A percentile compares a stretch with the other conserved stretches of the same genome.
These are phyloP conservation scores for Aptenodytes patagonicus DNA, from an alignment of 2,113 vertebrate genomes.

Conservation along the genomic window DNA sequence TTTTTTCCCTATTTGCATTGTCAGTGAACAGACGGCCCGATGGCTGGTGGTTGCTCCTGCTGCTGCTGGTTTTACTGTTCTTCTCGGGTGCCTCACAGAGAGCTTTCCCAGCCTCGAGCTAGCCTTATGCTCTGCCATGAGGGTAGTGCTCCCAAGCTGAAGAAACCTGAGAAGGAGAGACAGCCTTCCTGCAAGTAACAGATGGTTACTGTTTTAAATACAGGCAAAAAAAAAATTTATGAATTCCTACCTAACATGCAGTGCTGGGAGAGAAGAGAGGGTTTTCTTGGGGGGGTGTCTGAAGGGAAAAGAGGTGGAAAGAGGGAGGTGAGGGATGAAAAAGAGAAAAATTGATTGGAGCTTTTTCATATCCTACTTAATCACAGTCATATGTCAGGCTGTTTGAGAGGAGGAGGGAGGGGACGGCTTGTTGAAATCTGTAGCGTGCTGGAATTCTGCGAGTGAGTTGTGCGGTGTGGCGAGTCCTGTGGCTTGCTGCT, in stretches of 20 bases:
- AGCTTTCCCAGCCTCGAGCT: conserved; percentile 6
- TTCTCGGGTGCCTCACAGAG: background rate
- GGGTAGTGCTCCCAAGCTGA: background rate
- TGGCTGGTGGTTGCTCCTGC: background rate
- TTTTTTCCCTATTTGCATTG: background rate
- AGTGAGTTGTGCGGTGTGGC: conserved; percentile 65
- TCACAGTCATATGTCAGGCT: conserved; percentile 79
- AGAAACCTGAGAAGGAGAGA: conserved; percentile 70
- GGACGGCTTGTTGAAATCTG: conserved; percentile 71
- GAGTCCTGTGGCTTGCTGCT: conserved; percentile 67
- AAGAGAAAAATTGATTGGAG: conserved; percentile 60
- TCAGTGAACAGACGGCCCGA: background rate
- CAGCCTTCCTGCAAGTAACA: conserved; percentile 66
- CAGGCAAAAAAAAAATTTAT: background rate
- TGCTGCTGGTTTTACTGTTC: background rate
- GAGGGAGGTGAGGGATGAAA: conserved; percentile 47
- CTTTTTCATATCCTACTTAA: conserved; percentile 71
- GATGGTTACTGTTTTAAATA: conserved; percentile 77
- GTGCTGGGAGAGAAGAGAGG: background rate
- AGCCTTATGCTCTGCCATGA: background rate
- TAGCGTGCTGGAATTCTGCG: conserved; percentile 70
- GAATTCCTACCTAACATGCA: conserved; percentile 58
- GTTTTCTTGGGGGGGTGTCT: background rate
- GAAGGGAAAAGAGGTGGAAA: conserved; percentile 14
- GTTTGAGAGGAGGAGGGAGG: conserved; percentile 55